Base-by-base conservation (phyloP, 2,888 invertebrate species). In the Mermis nigrescens region DNA sequence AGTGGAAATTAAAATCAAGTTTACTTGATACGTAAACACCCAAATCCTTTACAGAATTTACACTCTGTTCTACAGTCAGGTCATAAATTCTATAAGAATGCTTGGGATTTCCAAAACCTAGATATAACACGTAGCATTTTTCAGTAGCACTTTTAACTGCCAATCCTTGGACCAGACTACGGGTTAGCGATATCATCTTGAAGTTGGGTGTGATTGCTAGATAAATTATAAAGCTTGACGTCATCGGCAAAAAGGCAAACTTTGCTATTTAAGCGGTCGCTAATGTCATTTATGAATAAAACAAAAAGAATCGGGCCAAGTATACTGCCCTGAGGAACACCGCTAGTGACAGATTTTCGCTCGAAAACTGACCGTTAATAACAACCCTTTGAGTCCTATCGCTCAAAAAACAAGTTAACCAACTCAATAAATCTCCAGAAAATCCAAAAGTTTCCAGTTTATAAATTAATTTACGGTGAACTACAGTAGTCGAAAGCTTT, bases 241-340 rank as follows among this genome's bases (percentile, higher is more conserved):
- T 56, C 57, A 28, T 56, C 57, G 46, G 57, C 57, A 56, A 56
- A 56, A 53, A 56, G n/a, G 15, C 46, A 27, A 7, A 38, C 19
- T 4, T 56, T 46, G 51, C 19, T 12, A 12, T 22, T 46, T 12
- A 56, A 27, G 4, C 28, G 22, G 55, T 54, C 55, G 7, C 27
- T 24, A 7, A 54, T 7, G 22, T 56, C 57, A 56, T 56, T 56
- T 4, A 56, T 56, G 26, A 52, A 56, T n/a, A 56, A 28, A 12
- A 56, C 12, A 27, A 56, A 56, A 24, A 56, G 7, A 4, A 27
- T 7, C 3, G 57, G 57, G 15, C 57, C 57, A 15, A 56, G 46
- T 3, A 56, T 46, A 46, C 57, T 56, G 46, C 57, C 57, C 28
- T 56, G 57, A 7, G 57, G 57, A 22, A 56, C 57, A 56, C 57